Percentiles rank a stretch among this genome's conserved stretches.
Evolutionary conservation across 1,140 invertebrate genomes (phyloP).

Genomic region (Bradynema listronoti): DNA sequence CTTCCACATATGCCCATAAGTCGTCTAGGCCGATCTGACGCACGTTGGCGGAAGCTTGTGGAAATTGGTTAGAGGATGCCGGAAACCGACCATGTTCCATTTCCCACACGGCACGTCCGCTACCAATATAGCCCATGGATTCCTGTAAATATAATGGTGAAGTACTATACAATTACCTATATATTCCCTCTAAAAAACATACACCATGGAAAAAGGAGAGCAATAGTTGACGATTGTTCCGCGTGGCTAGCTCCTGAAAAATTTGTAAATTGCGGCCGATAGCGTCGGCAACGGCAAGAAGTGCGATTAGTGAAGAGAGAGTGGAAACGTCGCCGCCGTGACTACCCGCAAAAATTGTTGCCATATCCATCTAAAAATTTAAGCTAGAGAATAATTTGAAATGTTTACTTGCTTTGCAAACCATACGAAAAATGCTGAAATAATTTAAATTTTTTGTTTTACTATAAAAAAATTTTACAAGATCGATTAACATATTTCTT

Average conservation of each 20-base stretch:
- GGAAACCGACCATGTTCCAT: conserved; percentile 34
- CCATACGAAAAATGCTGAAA: no score
- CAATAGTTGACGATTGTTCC: conserved; percentile 29
- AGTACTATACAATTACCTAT: conserved; percentile 14
- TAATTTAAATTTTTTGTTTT: no score
- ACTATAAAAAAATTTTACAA: no score
- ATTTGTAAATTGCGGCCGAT: conserved; percentile 34
- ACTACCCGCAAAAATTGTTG: conserved; percentile 33
- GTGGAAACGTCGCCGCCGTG: conserved; percentile 40
- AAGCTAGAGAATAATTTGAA: no score
- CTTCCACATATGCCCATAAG: conserved; percentile 27
- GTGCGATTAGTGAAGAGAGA: conserved; percentile 38
- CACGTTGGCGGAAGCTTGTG: conserved; percentile 18
- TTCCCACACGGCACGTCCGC: conserved; percentile 38
- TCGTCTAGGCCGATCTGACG: conserved; percentile 26
- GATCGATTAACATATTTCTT: no score
- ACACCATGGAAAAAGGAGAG: conserved; percentile 46
- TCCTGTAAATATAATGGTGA: conserved; percentile 36
- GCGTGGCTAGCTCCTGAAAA: conserved; percentile 27
- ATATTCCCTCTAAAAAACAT: conserved; percentile 7
- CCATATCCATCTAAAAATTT: conserved; percentile 46
- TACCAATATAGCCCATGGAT: conserved; percentile 47
- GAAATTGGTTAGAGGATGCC: conserved; percentile 17
- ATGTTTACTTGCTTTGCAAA: no score
- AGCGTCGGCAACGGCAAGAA: conserved; percentile 41